These are phyloP conservation scores for Laothoe populi DNA, from an alignment of 2,888 invertebrate genomes.

Conservation along the genomic window DNA sequence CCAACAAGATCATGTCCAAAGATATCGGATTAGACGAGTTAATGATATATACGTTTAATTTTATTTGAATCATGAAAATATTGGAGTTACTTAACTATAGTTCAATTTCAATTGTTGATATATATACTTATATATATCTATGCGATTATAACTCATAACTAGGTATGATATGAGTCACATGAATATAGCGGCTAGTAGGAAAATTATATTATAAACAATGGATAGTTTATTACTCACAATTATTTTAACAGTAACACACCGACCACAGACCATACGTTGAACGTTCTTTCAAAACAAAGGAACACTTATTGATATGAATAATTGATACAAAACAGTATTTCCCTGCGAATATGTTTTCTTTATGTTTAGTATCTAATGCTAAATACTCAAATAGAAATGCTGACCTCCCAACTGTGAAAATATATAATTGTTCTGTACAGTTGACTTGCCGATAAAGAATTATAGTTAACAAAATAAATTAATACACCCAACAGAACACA, in stretches of 20 bases:
- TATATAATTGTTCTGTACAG: too few species aligned
- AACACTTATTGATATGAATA: slow-evolving; percentile 15
- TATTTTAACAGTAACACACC: slow-evolving; percentile 33
- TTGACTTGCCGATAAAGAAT: too few species aligned
- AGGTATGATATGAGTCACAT: slow-evolving; percentile 45
- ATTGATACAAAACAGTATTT: slow-evolving; percentile 6
- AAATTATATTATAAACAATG: slow-evolving; percentile 50
- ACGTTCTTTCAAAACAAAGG: slow-evolving; percentile 23
- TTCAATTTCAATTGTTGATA: too few species aligned
- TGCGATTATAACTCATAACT: not conserved
- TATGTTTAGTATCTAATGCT: not conserved
- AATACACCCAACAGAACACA: too few species aligned
- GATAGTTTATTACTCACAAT: slow-evolving; percentile 46
- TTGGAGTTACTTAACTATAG: too few species aligned
- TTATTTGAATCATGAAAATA: too few species aligned
- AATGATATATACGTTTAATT: too few species aligned
- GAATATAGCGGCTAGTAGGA: slow-evolving; percentile 37
- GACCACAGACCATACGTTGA: slow-evolving; percentile 42
- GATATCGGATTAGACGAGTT: too few species aligned
- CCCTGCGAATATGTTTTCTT: not conserved
- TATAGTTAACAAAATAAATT: too few species aligned
- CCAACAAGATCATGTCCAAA: too few species aligned
- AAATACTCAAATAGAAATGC: not conserved
- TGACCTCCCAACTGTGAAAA: too few species aligned
- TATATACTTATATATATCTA: too few species aligned